Evolutionary conservation across 2,113 vertebrate species (phyloP), one percentile per base, ranked within the genome.

Genomic region (Danionella cerebrum): DNA sequence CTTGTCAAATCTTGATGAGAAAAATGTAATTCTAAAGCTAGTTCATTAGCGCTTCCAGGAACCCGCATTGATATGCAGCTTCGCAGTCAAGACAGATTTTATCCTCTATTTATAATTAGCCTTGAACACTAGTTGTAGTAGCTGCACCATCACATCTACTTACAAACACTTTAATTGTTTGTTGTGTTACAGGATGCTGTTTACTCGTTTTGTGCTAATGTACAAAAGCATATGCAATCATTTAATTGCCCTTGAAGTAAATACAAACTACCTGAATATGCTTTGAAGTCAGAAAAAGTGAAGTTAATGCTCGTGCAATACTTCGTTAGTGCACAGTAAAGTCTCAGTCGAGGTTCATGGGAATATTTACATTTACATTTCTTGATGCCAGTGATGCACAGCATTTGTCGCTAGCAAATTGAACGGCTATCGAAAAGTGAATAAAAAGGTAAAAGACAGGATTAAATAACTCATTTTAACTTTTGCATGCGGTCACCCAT

Each of bases 1-100:
- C 71, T 72, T 79, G 79, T 79, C 77, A 79, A 74, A 41, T 25
- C 66, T 31, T 21, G 74, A 72, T 60, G 36, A 6, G 12, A 35
- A 72, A 73, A 75, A 71, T 14, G 18, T 4, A 52, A 70, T 65
- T 65, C 51, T 70, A 63, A 72, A 67, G 47, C 67, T 51, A 57
- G 73, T 71, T 52, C 55, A 75, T 74, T 76, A 76, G 51, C 18
- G 36, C 58, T 65, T 66, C 35, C 66, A 36, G 38, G 36, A 41
- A 53, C 33, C 42, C 14, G 41, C 58, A 39, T 1, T 64, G 22
- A 53, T 38, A 31, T 47, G 45, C 9, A 54, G 65, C 39, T 65
- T 54, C 24, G n/a, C n/a, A n/a, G n/a, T n/a, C n/a, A n/a, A n/a
- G 16, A 55, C 65, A 58, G 62, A 57, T 70, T 67, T 48, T 35